Conservation (phyloP, 2,888 invertebrate genomes). For the Caprella mutica region DNA sequence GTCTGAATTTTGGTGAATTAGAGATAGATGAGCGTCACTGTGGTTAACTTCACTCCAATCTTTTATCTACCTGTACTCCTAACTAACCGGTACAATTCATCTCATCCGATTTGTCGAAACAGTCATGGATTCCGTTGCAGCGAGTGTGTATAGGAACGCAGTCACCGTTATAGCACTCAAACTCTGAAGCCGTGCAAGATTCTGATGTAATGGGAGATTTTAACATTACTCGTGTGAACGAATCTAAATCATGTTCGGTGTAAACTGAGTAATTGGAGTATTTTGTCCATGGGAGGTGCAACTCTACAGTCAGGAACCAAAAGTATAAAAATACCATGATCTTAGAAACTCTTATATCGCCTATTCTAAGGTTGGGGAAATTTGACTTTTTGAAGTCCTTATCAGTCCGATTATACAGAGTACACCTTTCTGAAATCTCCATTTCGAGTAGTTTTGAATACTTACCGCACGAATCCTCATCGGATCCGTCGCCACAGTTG, state of each 20-base stretch:
- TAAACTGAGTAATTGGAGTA: neutral
- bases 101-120: constrained; percentile 52
- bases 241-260: neutral
- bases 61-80: too few species aligned
- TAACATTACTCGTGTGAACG: neutral
- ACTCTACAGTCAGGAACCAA: too few species aligned
- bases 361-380: too few species aligned
- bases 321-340: too few species aligned
- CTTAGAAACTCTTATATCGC: too few species aligned
- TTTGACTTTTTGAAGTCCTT: too few species aligned
- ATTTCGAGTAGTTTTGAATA: too few species aligned
- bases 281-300: neutral
- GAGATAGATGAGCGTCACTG: too few species aligned
- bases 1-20: too few species aligned
- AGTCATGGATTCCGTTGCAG: constrained; percentile 30
- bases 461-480: constrained; percentile 43
- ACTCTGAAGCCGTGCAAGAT: constrained; percentile 13
- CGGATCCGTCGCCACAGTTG: constrained; percentile 46
- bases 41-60: too few species aligned
- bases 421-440: too few species aligned
- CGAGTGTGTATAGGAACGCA: constrained; percentile 39
- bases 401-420: too few species aligned
- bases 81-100: constrained; percentile 45
- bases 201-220: neutral
- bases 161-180: constrained; percentile 40